Base-by-base conservation (phyloP, 2,113 vertebrate species). In the Onychorhynchus coronatus region DNA sequence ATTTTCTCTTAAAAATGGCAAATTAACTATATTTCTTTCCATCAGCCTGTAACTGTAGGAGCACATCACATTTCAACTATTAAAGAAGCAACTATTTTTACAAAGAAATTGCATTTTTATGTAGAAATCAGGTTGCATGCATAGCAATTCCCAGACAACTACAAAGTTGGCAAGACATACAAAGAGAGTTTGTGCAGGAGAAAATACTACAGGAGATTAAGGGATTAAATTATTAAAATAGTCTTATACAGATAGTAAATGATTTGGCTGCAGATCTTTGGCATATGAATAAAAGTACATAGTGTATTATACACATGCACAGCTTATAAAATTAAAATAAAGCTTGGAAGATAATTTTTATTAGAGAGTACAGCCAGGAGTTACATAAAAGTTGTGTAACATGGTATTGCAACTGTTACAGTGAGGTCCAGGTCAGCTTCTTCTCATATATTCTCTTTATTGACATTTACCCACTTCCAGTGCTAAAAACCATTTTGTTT, bases 191-290 rank as follows among this genome's bases (percentile, higher is more conserved):
- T 66, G 39, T 4, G 8, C 65, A 65, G 82, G 39, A 83, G 63
- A 91, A 96, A 93, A 80, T 63, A 79, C n/a, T 58, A 22, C 16
- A 79, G 75, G 91, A 95, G 95, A 96, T 97, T 97, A 97, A 96
- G 27, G 28, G 85, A 88, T 97, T 97, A 96, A 88, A 88, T 96
- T 96, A 92, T 88, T 95, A 95, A 96, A 42, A 81, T 42, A 75
- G 35, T 39, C 35, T 95, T 92, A 96, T 41, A 33, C 8, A 39
- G 42, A 76, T 31, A 88, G n/a, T 53, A 95, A 94, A 88, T 74
- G 33, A 93, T 95, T 94, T 89, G 83, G 66, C 65, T 79, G 72
- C 19, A 91, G 79, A 85, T 94, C 71, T 94, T 84, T 75, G 67
- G 75, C 88, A 91, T 50, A 75, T 65, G 83, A 95, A 76, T 88